phyloP scores from a whole-genome alignment of 2,797 vertebrate genomes.

The Poeciliopsis infans region DNA sequence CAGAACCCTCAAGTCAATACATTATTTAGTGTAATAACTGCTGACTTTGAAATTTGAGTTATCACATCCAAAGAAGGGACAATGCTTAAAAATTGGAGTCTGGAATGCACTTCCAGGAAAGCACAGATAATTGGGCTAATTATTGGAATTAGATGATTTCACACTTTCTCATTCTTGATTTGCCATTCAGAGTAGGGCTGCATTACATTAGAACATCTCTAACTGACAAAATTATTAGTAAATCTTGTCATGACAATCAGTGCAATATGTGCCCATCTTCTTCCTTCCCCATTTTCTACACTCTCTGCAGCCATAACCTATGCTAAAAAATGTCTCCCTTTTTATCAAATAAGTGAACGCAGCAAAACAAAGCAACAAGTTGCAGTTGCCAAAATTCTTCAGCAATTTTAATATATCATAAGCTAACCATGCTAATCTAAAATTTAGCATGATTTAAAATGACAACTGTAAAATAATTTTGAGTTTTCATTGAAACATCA shows the following conservation, averaged over 20 bases:
- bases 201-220: not conserved
- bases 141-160: not conserved
- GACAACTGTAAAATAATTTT: not conserved
- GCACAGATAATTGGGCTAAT: not conserved
- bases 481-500: not conserved
- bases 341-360: not conserved
- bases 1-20: not conserved
- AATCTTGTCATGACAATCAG: not conserved
- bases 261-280: not conserved
- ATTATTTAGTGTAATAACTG: not conserved
- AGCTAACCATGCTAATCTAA: not conserved
- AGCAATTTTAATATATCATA: not conserved
- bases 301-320: not conserved
- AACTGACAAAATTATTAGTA: not conserved
- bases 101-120: not conserved
- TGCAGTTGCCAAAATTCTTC: not conserved
- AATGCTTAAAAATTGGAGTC: not conserved
- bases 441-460: not conserved
- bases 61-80: constrained; percentile 12
- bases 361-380: not conserved
- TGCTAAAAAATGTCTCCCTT: not conserved
- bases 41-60: constrained; percentile 19
- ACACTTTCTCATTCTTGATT: not conserved
- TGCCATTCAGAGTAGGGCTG: not conserved
- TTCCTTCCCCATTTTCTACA: not conserved